Conservation (phyloP, 2,113 vertebrate species). For the Mungos mungo region DNA sequence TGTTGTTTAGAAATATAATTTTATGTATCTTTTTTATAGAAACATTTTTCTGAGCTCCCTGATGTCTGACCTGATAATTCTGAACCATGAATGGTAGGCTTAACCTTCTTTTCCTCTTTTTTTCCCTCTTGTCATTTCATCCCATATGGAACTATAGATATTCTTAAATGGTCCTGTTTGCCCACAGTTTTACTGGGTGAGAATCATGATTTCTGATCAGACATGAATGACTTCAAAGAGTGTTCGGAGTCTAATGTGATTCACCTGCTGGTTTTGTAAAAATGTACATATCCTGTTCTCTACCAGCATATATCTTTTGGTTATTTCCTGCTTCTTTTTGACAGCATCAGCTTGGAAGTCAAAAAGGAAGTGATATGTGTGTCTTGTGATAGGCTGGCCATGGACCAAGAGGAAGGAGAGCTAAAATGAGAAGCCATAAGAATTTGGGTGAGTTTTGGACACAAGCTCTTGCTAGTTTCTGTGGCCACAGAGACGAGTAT, state of each 20-base stretch:
- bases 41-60: neutral
- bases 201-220: neutral
- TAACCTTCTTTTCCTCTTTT: neutral
- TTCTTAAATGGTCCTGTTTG: neutral
- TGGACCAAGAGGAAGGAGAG: neutral
- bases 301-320: neutral
- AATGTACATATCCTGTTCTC: neutral
- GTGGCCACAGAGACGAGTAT: neutral
- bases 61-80: neutral
- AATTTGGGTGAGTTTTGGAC: neutral
- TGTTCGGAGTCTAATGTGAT: neutral
- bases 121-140: neutral
- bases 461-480: neutral
- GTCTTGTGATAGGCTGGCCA: neutral
- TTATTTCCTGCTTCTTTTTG: neutral
- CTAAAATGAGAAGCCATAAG: slow-evolving; percentile 13
- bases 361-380: neutral
- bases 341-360: neutral
- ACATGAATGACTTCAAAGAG: neutral
- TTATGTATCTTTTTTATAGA: neutral
- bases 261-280: neutral
- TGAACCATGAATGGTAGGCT: neutral
- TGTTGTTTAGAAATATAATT: neutral
- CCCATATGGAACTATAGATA: neutral
- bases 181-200: neutral